Evolutionary conservation across 2,797 vertebrate species (phyloP).

Genomic region (Crocidura indochinensis): DNA sequence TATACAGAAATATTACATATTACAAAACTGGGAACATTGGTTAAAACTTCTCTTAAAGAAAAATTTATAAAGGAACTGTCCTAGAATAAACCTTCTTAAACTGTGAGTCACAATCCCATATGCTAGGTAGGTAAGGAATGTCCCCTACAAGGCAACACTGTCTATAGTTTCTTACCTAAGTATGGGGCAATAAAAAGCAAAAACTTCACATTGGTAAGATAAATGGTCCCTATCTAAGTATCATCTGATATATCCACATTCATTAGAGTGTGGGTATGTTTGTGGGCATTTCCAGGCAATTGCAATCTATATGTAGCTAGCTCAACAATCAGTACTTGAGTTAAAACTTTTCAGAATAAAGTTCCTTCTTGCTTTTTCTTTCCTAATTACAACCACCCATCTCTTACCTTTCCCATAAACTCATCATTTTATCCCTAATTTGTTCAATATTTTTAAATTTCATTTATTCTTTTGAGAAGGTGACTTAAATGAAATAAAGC

Average conservation of each 20-base stretch:
- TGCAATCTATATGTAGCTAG: neutral
- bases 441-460: neutral
- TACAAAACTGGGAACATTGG: neutral
- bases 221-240: neutral
- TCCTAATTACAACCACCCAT: neutral
- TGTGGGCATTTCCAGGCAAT: neutral
- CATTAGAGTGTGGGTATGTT: neutral
- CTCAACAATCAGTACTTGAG: neutral
- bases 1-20: neutral
- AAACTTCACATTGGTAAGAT: neutral
- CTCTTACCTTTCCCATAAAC: neutral
- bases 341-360: neutral
- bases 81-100: neutral
- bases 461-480: slow-evolving; percentile 1
- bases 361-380: neutral
- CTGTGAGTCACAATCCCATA: too few species aligned
- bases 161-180: neutral
- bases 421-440: neutral
- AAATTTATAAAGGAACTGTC: neutral
- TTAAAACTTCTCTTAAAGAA: neutral
- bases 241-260: neutral
- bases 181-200: too few species aligned
- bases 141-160: neutral
- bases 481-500: slow-evolving; percentile 8
- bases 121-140: neutral